These are phyloP conservation scores for Fopius arisanus DNA, from an alignment of 1,140 invertebrate species.

Conservation along the genomic window DNA sequence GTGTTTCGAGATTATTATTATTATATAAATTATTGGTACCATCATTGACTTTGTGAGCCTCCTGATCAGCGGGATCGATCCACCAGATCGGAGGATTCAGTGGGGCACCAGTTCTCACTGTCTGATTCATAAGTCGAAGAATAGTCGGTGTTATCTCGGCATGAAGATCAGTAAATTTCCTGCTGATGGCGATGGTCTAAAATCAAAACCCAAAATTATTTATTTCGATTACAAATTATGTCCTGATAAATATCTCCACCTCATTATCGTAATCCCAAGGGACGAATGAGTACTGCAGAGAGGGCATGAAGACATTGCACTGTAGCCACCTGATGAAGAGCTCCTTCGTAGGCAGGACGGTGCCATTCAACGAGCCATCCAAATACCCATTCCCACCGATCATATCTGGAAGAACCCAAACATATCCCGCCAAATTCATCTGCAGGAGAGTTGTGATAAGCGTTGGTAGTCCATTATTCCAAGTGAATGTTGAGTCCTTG, in stretches of 20 bases:
- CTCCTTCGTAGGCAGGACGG: slow-evolving; percentile 72
- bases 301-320: slow-evolving; percentile 85
- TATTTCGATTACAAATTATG: too few relatives aligned
- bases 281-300: slow-evolving; percentile 85
- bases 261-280: slow-evolving; percentile 88
- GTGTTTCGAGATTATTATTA: background rate
- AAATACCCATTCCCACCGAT: slow-evolving; percentile 88
- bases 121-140: slow-evolving; percentile 67
- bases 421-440: slow-evolving; percentile 85
- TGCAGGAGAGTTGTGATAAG: slow-evolving; percentile 82
- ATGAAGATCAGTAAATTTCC: slow-evolving; percentile 75
- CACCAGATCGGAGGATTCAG: slow-evolving; percentile 93
- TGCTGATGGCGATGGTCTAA: slow-evolving; percentile 72
- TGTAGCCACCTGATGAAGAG: slow-evolving; percentile 92
- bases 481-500: slow-evolving; percentile 82
- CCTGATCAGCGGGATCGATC: slow-evolving; percentile 76
- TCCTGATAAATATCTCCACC: slow-evolving; percentile 44
- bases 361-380: slow-evolving; percentile 58
- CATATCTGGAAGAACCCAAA: slow-evolving; percentile 88
- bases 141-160: slow-evolving; percentile 73
- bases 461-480: slow-evolving; percentile 80
- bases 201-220: slow-evolving; percentile 26
- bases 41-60: slow-evolving; percentile 73
- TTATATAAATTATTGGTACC: slow-evolving; percentile 60
- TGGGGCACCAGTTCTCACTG: slow-evolving; percentile 73